Evolutionary conservation across 2,797 vertebrate species (phyloP).

Genomic region (Anguilla marmorata): DNA sequence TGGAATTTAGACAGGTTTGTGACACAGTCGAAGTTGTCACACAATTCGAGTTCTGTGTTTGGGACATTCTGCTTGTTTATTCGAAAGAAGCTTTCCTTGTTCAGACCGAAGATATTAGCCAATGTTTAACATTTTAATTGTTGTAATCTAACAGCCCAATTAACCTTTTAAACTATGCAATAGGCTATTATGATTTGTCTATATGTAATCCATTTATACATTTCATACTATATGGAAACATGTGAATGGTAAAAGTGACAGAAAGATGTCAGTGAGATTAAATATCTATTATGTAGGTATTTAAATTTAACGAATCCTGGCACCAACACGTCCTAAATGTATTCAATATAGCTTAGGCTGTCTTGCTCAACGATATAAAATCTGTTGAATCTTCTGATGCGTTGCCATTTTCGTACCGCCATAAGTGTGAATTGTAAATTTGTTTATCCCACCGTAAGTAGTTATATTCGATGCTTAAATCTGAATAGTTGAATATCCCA

Average conservation of each 20-base stretch:
- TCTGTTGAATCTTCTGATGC: background rate
- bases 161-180: background rate
- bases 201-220: background rate
- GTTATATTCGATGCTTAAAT: background rate
- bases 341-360: background rate
- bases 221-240: background rate
- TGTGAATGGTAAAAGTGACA: background rate
- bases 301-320: background rate
- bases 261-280: background rate
- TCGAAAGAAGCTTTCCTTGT: background rate
- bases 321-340: background rate
- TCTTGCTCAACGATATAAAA: background rate
- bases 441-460: background rate
- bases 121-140: background rate
- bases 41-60: background rate
- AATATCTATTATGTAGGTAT: background rate
- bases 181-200: background rate
- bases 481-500: background rate
- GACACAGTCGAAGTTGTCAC: background rate
- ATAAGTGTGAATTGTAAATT: background rate
- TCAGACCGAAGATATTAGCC: background rate
- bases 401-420: background rate
- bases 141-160: background rate
- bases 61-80: background rate
- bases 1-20: slow-evolving; percentile 2